Conservation (phyloP, 2,888 invertebrate genomes). For the Nycteola revayana region DNA sequence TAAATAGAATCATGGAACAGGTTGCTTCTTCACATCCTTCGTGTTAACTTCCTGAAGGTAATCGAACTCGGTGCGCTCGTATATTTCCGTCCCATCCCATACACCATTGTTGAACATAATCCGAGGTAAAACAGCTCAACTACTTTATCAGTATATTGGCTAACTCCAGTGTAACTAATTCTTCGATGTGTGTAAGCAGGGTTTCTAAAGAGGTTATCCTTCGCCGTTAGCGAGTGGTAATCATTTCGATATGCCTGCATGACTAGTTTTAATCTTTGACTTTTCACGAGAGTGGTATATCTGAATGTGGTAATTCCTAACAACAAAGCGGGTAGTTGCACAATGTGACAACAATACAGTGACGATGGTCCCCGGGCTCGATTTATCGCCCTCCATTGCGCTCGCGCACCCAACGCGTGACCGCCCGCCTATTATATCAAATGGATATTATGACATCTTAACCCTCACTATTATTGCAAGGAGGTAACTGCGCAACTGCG, state of each 20-base stretch:
- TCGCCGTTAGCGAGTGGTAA: no score
- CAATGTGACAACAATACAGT: slow-evolving; percentile 48
- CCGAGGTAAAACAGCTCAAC: no score
- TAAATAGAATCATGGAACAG: slow-evolving; percentile 4
- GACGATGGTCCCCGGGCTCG: slow-evolving; percentile 37
- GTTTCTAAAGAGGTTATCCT: no score
- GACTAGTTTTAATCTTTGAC: no score
- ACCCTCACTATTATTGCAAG: slow-evolving; percentile 21
- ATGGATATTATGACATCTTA: slow-evolving; percentile 42
- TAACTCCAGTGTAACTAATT: no score
- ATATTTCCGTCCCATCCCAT: no score
- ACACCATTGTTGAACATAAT: no score
- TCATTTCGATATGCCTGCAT: no score
- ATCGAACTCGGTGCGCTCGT: not conserved
- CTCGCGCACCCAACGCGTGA: slow-evolving; percentile 32
- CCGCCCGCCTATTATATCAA: slow-evolving; percentile 40
- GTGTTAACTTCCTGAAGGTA: not conserved
- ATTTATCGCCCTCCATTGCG: slow-evolving; percentile 42
- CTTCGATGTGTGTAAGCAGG: no score
- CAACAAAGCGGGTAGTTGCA: slow-evolving; percentile 53
- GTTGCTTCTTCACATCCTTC: not conserved
- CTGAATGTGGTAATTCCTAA: slow-evolving; percentile 45
- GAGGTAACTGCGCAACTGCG: not conserved
- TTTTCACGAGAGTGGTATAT: slow-evolving; percentile 3
- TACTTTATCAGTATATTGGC: no score